Evolutionary conservation across 2,888 invertebrate genomes (phyloP).

Genomic region (Torymus auratus): DNA sequence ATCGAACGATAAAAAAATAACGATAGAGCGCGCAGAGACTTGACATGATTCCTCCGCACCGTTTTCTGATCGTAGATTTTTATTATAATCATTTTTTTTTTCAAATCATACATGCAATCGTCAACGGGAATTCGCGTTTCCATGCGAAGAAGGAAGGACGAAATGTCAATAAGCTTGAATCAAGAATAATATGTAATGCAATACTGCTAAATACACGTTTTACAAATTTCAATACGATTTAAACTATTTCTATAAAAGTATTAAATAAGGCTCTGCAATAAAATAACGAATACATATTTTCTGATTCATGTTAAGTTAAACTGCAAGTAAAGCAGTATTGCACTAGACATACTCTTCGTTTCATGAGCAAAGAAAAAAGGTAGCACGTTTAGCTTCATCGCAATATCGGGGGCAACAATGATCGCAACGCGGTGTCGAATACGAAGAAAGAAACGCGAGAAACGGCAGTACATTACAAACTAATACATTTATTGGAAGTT

Average conservation of each 20-base stretch:
- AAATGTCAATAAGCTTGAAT: slow-evolving; percentile 8
- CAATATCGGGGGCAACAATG: slow-evolving; percentile 37
- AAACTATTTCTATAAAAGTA: not conserved
- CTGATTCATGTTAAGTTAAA: not conserved
- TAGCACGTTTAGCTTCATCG: slow-evolving; percentile 44
- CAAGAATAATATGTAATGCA: slow-evolving; percentile 35
- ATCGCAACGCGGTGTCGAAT: slow-evolving; percentile 30
- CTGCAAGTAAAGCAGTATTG: slow-evolving; percentile 17
- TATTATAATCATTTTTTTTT: slow-evolving; percentile 18
- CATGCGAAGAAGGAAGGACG: slow-evolving; percentile 12
- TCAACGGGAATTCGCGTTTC: slow-evolving; percentile 17
- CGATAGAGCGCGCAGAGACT: slow-evolving; percentile 59
- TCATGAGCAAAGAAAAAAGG: slow-evolving; percentile 23
- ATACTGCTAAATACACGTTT: slow-evolving; percentile 8
- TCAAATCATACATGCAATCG: slow-evolving; percentile 22
- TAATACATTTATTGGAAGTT: slow-evolving; percentile 48
- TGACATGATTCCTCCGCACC: slow-evolving; percentile 36
- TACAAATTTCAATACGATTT: no score
- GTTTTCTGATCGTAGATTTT: slow-evolving; percentile 47
- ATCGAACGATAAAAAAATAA: slow-evolving; percentile 61
- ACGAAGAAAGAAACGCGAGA: slow-evolving; percentile 43
- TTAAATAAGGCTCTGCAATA: not conserved
- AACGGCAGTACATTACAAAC: slow-evolving; percentile 45
- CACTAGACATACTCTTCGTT: slow-evolving; percentile 32
- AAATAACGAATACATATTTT: not conserved